phyloP scores from a whole-genome alignment of 2,113 vertebrate species.

The Chloropsis hardwickii region DNA sequence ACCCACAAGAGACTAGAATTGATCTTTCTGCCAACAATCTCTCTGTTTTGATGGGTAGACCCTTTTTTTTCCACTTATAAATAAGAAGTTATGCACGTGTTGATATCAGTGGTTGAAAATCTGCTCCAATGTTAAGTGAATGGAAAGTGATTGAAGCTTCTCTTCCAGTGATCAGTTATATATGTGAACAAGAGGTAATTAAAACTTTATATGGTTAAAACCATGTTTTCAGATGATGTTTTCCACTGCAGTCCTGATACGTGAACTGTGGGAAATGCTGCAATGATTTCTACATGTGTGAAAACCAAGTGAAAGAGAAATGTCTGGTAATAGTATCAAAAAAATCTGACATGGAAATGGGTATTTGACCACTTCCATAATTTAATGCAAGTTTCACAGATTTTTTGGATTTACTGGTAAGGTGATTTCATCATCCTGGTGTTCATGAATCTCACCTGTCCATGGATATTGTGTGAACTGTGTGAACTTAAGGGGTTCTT shows the following conservation, averaged over 20 bases:
- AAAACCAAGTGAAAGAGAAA: background rate
- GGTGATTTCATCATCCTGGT: background rate
- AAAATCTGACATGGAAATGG: background rate
- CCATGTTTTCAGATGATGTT: background rate
- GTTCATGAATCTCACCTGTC: background rate
- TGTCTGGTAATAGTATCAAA: background rate
- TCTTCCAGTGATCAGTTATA: background rate
- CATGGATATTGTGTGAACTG: background rate
- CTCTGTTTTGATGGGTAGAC: background rate
- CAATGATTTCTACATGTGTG: background rate
- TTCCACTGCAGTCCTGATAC: background rate
- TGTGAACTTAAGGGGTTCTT: background rate
- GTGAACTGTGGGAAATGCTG: background rate
- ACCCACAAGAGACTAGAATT: background rate
- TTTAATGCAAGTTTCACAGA: background rate
- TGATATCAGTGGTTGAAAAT: background rate
- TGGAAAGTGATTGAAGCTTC: background rate
- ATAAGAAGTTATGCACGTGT: background rate
- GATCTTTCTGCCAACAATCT: background rate
- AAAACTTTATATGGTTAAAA: background rate
- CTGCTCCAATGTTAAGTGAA: background rate
- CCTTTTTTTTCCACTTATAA: background rate
- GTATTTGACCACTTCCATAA: background rate
- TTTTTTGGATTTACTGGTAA: background rate
- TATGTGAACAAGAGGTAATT: background rate